These are phyloP conservation scores for Peromyscus maniculatus DNA, from an alignment of 2,113 vertebrate genomes.

Conservation along the genomic window DNA sequence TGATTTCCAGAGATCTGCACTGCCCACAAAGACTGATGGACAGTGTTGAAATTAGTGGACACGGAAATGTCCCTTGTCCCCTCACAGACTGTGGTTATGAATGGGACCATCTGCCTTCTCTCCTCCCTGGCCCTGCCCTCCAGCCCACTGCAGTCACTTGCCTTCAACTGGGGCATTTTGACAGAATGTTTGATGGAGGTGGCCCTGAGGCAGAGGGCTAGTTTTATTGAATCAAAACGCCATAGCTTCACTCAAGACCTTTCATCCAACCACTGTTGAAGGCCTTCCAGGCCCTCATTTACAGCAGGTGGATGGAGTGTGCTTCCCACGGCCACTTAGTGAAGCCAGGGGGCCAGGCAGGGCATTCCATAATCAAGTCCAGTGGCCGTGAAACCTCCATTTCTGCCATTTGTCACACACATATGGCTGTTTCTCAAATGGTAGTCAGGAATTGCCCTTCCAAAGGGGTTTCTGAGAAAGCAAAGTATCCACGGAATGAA, in stretches of 20 bases:
- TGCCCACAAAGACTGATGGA: conserved; percentile 45
- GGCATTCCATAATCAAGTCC: conserved; percentile 71
- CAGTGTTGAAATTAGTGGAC: conserved; percentile 52
- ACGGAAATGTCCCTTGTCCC: conserved; percentile 37
- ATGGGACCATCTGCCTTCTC: conserved; percentile 29
- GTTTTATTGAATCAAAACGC: conserved; percentile 73
- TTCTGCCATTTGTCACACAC: conserved; percentile 58
- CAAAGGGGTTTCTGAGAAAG: conserved; percentile 53
- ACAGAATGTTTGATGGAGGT: conserved; percentile 75
- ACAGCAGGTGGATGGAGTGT: conserved; percentile 48
- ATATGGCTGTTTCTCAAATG: conserved; percentile 50
- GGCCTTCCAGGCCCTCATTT: conserved; percentile 52
- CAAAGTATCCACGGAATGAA: neutral
- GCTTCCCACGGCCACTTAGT: conserved; percentile 62
- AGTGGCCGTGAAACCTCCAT: conserved; percentile 28
- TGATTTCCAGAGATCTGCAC: neutral
- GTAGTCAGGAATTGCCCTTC: conserved; percentile 60
- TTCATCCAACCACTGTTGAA: conserved; percentile 55
- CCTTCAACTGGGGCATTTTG: conserved; percentile 65
- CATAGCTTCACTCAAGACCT: conserved; percentile 50
- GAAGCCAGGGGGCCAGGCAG: conserved; percentile 58
- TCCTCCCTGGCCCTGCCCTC: conserved; percentile 53
- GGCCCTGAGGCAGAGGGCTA: conserved; percentile 73
- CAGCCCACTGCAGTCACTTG: conserved; percentile 56
- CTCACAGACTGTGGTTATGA: conserved; percentile 55